These are phyloP conservation scores for Emesis castigata DNA, from an alignment of 2,888 invertebrate species.

Conservation along the genomic window DNA sequence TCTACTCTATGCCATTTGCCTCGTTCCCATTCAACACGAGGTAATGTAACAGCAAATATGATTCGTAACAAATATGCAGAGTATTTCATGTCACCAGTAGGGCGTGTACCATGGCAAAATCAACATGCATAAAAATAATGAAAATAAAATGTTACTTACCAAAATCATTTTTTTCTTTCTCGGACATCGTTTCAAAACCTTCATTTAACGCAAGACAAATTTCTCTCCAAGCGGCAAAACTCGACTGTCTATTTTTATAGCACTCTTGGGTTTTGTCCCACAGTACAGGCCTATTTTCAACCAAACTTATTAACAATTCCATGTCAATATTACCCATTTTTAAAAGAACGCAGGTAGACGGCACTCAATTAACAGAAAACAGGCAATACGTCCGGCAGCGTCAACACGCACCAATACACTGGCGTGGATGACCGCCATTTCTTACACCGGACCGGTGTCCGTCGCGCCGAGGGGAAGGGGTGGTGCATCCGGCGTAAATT, in stretches of 20 bases:
- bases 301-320: slow-evolving; percentile 67
- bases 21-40: slow-evolving; percentile 47
- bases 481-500: slow-evolving; percentile 54
- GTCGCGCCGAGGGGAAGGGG: slow-evolving; percentile 65
- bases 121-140: too few species aligned
- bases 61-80: slow-evolving; percentile 63
- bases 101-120: slow-evolving; percentile 48
- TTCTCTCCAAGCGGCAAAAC: slow-evolving; percentile 64
- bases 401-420: too few species aligned
- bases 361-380: slow-evolving; percentile 63
- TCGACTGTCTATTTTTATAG: slow-evolving; percentile 65
- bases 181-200: slow-evolving; percentile 39
- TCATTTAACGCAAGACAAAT: slow-evolving; percentile 43
- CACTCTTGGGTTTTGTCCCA: slow-evolving; percentile 67
- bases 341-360: slow-evolving; percentile 62
- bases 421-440: too few species aligned
- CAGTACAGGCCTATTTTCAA: slow-evolving; percentile 67
- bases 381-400: slow-evolving; percentile 60
- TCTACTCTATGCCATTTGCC: slow-evolving; percentile 60
- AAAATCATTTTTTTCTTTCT: slow-evolving; percentile 57
- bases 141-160: too few species aligned
- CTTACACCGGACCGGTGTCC: slow-evolving; percentile 52
- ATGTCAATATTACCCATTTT: slow-evolving; percentile 62
- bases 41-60: slow-evolving; percentile 57
- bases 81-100: slow-evolving; percentile 64